Evolutionary conservation across 2,797 vertebrate genomes (phyloP).

Genomic region (Agapornis canus): DNA sequence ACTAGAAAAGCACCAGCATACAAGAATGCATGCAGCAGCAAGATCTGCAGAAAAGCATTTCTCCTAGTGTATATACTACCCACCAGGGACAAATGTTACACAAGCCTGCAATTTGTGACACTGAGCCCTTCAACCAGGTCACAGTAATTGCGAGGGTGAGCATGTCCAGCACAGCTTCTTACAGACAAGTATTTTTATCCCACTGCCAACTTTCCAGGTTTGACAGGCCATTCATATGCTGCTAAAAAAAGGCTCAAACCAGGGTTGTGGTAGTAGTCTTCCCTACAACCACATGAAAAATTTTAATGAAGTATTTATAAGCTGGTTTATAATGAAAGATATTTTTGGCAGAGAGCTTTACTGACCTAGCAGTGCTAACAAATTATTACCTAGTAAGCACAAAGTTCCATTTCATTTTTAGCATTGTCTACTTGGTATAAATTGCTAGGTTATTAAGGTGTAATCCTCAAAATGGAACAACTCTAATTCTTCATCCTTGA

Average conservation of each 20-base stretch:
- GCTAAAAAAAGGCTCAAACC: not conserved
- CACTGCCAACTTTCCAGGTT: not conserved
- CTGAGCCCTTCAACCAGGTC: not conserved
- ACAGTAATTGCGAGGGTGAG: not conserved
- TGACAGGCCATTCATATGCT: fast-evolving
- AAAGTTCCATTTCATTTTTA: not conserved
- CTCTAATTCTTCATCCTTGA: not conserved
- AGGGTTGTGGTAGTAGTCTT: not conserved
- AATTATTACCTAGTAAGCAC: not conserved
- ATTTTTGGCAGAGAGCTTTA: not conserved
- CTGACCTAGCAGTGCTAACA: not conserved
- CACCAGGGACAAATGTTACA: not conserved
- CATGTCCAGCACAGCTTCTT: not conserved
- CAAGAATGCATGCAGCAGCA: not conserved
- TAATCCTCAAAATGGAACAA: not conserved
- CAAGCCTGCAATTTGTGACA: not conserved
- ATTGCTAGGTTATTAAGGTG: not conserved
- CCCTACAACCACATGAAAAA: not conserved
- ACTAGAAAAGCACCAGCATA: not conserved
- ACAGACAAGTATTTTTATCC: not conserved
- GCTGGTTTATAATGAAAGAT: not conserved
- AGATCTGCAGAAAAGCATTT: not conserved
- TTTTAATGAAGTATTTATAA: not conserved
- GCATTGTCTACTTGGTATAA: not conserved
- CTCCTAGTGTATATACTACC: not conserved